Conservation (phyloP, 2,113 vertebrate species). For the Misgurnus anguillicaudatus region DNA sequence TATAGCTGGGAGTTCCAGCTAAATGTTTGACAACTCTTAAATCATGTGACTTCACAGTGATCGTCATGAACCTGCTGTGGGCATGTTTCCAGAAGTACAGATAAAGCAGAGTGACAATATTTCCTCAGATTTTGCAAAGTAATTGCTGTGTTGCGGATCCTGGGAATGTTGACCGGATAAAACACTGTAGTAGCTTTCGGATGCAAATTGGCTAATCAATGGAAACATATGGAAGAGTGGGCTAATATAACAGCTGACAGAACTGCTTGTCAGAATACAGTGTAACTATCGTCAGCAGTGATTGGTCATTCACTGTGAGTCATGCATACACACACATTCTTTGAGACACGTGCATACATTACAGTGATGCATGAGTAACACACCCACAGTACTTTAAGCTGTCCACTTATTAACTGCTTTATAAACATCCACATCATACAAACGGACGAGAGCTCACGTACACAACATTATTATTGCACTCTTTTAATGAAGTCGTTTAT, state of each 20-base stretch:
- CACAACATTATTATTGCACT: not conserved
- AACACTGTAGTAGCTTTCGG: not conserved
- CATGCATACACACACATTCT: not conserved
- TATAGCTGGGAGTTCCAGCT: constrained; percentile 13
- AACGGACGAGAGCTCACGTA: not conserved
- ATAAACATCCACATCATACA: not conserved
- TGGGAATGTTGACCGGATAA: not conserved
- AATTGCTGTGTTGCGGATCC: not conserved
- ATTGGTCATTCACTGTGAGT: constrained; percentile 19
- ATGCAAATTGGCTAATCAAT: not conserved
- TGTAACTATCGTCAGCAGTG: not conserved
- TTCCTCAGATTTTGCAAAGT: constrained; percentile 16
- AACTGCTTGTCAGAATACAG: not conserved
- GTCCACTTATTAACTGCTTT: not conserved
- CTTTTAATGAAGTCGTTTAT: not conserved
- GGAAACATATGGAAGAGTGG: not conserved
- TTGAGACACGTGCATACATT: not conserved
- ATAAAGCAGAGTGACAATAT: not conserved
- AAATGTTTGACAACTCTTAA: constrained; percentile 7
- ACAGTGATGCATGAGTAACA: constrained; percentile 7
- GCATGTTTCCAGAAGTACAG: not conserved
- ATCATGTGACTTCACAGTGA: constrained; percentile 5
- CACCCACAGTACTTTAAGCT: not conserved
- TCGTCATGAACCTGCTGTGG: not conserved
- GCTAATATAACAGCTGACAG: not conserved